Base-by-base conservation (phyloP, 2,797 vertebrate genomes). In the Morelia viridis region DNA sequence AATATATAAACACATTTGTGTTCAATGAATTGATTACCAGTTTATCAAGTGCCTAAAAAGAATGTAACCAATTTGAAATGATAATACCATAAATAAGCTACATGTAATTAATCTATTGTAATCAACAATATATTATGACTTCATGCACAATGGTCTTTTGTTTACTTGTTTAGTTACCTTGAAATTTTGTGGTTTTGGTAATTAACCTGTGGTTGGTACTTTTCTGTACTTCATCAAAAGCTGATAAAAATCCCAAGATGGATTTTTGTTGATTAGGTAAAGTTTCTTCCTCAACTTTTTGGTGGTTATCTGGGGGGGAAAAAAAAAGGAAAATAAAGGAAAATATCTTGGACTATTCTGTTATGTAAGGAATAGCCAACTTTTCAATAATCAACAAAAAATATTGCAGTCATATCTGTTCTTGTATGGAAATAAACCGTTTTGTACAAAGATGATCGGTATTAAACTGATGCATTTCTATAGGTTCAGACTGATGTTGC, bases 161-260 rank as follows among this genome's bases (percentile, higher is more conserved):
- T 31, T 41, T 76, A 60, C 46, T 61, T 85, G 31, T 22, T 5
- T 13, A 85, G 57, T 92, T 94, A 93, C 89, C 90, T 96, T 90
- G 93, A n/a, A 93, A 84, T 90, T 76, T 41, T 12, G 46, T 86
- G 26, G 91, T 90, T 83, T 84, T 89, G 76, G 89, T n/a, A 13
- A 88, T 90, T 87, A 88, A 65, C 89, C 0, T 12, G 0, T 87
- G 68, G 87, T 62, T 90, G 28, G 65, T 57, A 83, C 46, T 85
- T 95, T 88, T 94, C 41, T 92, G 91, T 92, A 92, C 64, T 92
- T 93, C 60, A 26, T 95, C 93, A 89, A 94, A 88, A n/a, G 86
- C 35, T 11, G 85, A 93, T 58, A 96, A 93, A 94, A 95, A 92
- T 7, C 90, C 94, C 92, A 95, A 41, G 28, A 93, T 91, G 28